Evolutionary conservation across 1,140 invertebrate genomes (phyloP), one percentile per base, ranked within the genome.

Genomic region (Camponotus floridanus): DNA sequence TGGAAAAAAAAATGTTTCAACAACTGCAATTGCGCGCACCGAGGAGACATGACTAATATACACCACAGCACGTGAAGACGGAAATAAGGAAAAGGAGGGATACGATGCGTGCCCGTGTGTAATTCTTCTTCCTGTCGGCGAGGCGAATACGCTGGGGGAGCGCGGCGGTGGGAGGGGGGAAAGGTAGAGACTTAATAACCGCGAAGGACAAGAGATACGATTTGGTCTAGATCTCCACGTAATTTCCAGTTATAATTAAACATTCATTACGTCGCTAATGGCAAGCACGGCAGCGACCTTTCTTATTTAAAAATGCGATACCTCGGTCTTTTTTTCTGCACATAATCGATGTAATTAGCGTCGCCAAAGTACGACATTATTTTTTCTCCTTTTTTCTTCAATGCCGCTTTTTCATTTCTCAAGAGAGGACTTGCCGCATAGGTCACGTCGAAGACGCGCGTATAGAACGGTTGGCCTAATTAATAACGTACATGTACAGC

Each of bases 91-190:
- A 15, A 51, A 51, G 48, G 48, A 48, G 2, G 31, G 9, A 15
- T 33, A 13, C 26, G 79, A 83, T 74, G 79, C 74, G 87, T 86
- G 87, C 65, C 33, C 31, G 76, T 31, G 42, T 62, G 85, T 87
- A 87, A 88, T 88, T 55, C 76, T 71, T 88, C 85, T 84, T 87
- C 68, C 59, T 62, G 79, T 83, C 68, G 11, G 1, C 55, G 7
- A 31, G 36, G 21, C 4, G 79, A 68, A 61, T 71, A 65, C 59
- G 31, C 39, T 4, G n/a, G 26, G 42, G 42, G 61, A 8, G 59
- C 39, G 57, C 62, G 31, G 36, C 0, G 36, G 33, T 15, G 36
- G 7, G 36, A 3, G 48, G 18, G 15, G 4, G 3, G 48, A 18
- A 15, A 45, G 42, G n/a, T n/a, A 45, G 42, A 51, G 48, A 68